Conservation (phyloP, 1,140 invertebrate genomes). For the Caenorhabditis tropicalis region DNA sequence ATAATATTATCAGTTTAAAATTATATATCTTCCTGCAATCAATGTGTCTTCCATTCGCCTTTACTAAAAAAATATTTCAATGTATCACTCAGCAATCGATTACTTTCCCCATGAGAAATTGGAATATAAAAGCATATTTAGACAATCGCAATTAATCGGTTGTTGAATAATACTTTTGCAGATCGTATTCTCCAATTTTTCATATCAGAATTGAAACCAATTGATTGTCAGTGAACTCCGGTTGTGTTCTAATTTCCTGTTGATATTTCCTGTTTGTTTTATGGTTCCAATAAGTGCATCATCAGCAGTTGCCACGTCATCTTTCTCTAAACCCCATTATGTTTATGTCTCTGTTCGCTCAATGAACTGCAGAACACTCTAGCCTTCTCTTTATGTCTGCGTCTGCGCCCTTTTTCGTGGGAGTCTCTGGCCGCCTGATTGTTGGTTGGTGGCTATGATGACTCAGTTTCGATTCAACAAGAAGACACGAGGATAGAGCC, state of each 20-base stretch:
- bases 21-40: no score
- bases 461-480: conserved; percentile 33
- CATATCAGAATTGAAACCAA: background rate
- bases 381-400: background rate
- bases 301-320: conserved; percentile 24
- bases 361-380: background rate
- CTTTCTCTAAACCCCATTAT: background rate
- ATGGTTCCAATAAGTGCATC: background rate
- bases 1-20: no score
- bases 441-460: conserved; percentile 28
- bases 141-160: no score
- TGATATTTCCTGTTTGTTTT: conserved; percentile 36
- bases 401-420: background rate
- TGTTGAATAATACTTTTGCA: no score
- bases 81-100: no score
- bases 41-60: no score
- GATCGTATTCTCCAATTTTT: no score
- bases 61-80: no score
- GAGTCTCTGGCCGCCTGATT: conserved; percentile 32
- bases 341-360: background rate
- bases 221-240: background rate
- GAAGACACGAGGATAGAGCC: conserved; percentile 25
- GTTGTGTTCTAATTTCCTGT: background rate
- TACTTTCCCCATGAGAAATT: no score
- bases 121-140: no score